Conservation (phyloP, 92 coral and sea anemone genomes). For the Epizoanthus fatuus region DNA sequence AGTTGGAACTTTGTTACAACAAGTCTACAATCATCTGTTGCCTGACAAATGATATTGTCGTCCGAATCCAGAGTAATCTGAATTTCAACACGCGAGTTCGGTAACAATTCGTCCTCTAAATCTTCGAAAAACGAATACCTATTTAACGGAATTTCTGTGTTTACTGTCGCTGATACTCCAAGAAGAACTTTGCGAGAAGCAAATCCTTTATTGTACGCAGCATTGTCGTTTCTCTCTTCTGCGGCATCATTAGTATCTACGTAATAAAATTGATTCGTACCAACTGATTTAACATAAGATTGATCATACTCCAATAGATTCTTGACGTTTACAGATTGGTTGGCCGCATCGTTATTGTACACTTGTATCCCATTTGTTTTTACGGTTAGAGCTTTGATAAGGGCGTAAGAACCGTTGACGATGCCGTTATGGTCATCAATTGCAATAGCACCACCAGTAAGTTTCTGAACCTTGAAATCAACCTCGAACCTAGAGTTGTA, state of each 20-base stretch:
- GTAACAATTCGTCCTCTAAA: too few relatives aligned
- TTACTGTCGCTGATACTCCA: too few relatives aligned
- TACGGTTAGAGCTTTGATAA: not conserved
- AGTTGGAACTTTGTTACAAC: too few relatives aligned
- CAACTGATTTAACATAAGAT: not conserved
- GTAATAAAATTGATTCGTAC: not conserved
- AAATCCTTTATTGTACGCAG: conserved; percentile 17
- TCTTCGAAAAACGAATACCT: too few relatives aligned
- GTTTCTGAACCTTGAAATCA: not conserved
- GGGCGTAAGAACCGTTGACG: not conserved
- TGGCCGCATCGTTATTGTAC: not conserved
- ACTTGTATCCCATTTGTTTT: not conserved
- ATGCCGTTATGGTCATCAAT: not conserved
- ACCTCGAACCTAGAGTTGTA: conserved; percentile 23
- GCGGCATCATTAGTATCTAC: not conserved
- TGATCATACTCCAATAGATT: not conserved
- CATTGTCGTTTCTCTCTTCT: too few relatives aligned
- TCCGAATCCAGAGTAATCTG: too few relatives aligned
- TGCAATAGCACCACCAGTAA: not conserved
- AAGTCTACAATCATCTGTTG: too few relatives aligned
- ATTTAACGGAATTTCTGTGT: too few relatives aligned
- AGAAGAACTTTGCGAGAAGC: too few relatives aligned
- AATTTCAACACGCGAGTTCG: too few relatives aligned
- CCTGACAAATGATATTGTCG: too few relatives aligned
- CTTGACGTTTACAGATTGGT: not conserved